Percentiles rank a stretch among this genome's conserved stretches.
Conservation (phyloP, 2,797 vertebrate species). For the Cichlasoma orientale region DNA sequence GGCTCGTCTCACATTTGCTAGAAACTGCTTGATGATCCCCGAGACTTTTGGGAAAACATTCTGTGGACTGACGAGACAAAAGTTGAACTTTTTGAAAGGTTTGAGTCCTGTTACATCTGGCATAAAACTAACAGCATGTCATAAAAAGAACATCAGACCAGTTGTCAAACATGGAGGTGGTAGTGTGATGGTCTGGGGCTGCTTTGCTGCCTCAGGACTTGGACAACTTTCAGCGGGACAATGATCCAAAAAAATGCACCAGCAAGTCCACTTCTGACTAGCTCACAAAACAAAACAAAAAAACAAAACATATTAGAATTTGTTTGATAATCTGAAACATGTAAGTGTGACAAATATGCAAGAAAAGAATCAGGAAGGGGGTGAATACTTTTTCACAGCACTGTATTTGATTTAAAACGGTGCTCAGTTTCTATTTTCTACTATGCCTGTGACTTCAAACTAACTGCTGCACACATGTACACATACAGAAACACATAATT, state of each 20-base stretch:
- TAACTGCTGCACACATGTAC: neutral
- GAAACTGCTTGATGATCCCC: too few species aligned
- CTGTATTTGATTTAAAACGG: neutral
- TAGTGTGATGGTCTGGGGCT: too few species aligned
- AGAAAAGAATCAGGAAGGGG: neutral
- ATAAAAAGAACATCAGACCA: too few species aligned
- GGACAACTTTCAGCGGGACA: neutral
- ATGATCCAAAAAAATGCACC: neutral
- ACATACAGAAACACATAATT: neutral
- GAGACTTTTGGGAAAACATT: too few species aligned
- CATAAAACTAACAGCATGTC: too few species aligned
- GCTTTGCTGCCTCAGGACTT: too few species aligned
- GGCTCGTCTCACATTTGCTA: too few species aligned
- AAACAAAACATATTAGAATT: neutral
- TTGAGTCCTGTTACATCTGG: too few species aligned
- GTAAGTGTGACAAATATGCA: neutral
- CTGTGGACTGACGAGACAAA: too few species aligned
- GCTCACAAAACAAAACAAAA: neutral
- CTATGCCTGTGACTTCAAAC: neutral
- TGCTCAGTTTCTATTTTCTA: neutral
- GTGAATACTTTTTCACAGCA: too few species aligned
- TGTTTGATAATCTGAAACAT: neutral
- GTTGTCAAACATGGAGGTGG: too few species aligned
- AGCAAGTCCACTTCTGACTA: neutral
- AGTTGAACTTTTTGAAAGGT: too few species aligned